Percentiles rank a stretch among this genome's conserved stretches.
Conservation (phyloP, 2,113 vertebrate genomes). For the Apistogramma diplotaenia region DNA sequence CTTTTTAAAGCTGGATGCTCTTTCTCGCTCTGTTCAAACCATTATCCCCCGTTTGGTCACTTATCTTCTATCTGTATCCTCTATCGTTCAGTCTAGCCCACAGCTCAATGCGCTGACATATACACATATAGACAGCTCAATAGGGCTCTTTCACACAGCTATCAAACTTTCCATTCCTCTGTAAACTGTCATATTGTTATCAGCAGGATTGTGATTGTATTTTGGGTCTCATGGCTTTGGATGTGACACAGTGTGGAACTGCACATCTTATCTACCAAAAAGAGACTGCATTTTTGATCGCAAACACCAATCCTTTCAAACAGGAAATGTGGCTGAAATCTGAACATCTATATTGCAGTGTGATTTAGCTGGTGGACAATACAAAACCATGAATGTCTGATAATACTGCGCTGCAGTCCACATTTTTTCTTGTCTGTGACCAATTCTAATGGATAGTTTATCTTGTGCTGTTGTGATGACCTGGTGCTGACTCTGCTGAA, state of each 20-base stretch:
- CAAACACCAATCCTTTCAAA: background rate
- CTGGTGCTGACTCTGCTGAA: background rate
- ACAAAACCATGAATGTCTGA: background rate
- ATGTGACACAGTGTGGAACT: slow-evolving; percentile 16
- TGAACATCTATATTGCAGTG: slow-evolving; percentile 4
- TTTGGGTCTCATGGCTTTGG: slow-evolving; percentile 13
- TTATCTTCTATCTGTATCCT: slow-evolving; percentile 44
- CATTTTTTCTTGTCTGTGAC: background rate
- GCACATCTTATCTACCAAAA: slow-evolving; percentile 30
- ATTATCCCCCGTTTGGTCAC: slow-evolving; percentile 43
- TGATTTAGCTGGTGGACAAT: background rate
- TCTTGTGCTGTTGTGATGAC: background rate
- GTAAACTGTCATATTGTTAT: slow-evolving; percentile 59
- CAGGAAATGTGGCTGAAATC: background rate
- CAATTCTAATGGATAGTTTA: background rate
- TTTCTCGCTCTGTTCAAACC: slow-evolving; percentile 19
- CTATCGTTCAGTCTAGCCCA: slow-evolving; percentile 28
- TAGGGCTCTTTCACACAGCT: slow-evolving; percentile 19
- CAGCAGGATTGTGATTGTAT: slow-evolving; percentile 29
- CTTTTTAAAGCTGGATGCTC: background rate
- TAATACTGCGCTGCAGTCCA: background rate
- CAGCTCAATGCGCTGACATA: slow-evolving; percentile 13
- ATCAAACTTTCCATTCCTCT: slow-evolving; percentile 37
- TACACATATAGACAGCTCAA: slow-evolving; percentile 25
- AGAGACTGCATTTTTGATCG: background rate